Base-by-base conservation (phyloP, 2,797 vertebrate genomes). In the Pempheris klunzingeri region DNA sequence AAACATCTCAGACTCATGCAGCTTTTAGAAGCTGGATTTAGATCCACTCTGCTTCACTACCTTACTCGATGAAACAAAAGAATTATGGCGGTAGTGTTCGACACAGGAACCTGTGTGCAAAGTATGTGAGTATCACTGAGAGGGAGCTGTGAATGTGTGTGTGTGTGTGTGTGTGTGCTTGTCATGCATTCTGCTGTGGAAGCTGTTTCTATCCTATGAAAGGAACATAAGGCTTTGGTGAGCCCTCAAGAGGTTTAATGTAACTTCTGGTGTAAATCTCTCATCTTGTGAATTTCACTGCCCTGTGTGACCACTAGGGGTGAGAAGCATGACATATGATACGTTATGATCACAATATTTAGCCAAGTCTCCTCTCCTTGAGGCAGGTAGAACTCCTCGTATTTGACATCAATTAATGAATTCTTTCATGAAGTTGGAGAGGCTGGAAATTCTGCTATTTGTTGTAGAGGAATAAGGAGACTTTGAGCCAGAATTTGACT, bases 11-110 rank as follows among this genome's bases (percentile, higher is more conserved):
- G 89, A 93, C 88, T 87, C 78, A 36, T 78, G 71, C 74, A 82
- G 88, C 88, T 90, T 92, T 92, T 88, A 89, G 78, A 78, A 66
- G 84, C 87, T 90, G 80, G 83, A 90, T 92, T 93, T 91, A 93
- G 90, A 91, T 82, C 77, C 78, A 46, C 81, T 85, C 72, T 63
- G 49, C 76, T 82, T 68, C 83, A 78, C 74, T 62, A 74, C 60
- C 77, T 64, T 71, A 71, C 74, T 62, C 46, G 12, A 76, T 92
- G 91, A 92, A 92, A 92, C 88, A 80, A 71, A 94, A 92, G 83
- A 88, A 86, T 90, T 77, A 78, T 83, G 81, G 65, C 3, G 46
- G 63, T 80, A 89, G 87, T 88, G 83, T 84, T 88, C 88, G 85
- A 90, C 59, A 73, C 83, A 85, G 82, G 78, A 89, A 80, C 65